Percentiles rank a stretch among this genome's conserved stretches.
phyloP scores from a whole-genome alignment of 2,113 vertebrate species.

The crab-eating macaque (Macaca fascicularis) region T2T-MFA8v1.1 NC_088389.1:58364501-58365000 shows the following conservation, averaged over 20 bases:
- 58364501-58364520: too few relatives aligned
- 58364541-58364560: not conserved
- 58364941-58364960: not conserved
- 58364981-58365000: slow-evolving; percentile 29
- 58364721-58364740: slow-evolving; percentile 1
- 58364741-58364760: not conserved
- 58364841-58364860: slow-evolving; percentile 52
- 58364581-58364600: not conserved
- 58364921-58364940: not conserved
- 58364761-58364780: slow-evolving; percentile 1
- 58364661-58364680: not conserved
- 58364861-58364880: slow-evolving; percentile 6
- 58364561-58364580: not conserved
- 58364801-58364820: slow-evolving; percentile 43
- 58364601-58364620: not conserved
- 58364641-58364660: not conserved
- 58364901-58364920: slow-evolving; percentile 56
- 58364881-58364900: not conserved
- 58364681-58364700: not conserved
- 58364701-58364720: slow-evolving; percentile 12
- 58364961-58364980: slow-evolving; percentile 7
- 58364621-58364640: not conserved
- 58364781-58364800: slow-evolving; percentile 27
- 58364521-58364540: too few relatives aligned
- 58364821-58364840: slow-evolving; percentile 14